phyloP scores from a whole-genome alignment of 2,888 invertebrate genomes.

The Drosophila leonis region DNA sequence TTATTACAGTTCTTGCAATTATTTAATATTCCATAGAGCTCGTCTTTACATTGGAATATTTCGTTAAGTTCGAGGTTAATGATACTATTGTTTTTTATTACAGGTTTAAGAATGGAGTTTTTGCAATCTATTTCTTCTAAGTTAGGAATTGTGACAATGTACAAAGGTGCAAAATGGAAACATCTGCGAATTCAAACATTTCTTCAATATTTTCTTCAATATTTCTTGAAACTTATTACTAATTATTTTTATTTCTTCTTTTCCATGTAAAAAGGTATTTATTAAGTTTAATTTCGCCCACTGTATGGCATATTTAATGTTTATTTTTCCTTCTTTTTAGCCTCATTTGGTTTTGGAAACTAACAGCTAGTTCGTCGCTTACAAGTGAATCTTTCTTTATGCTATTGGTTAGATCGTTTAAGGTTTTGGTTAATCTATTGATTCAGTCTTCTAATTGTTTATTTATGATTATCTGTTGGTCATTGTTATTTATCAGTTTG shows the following conservation, averaged over 20 bases:
- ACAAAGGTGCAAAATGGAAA: background rate
- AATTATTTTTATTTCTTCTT: constrained; percentile 1
- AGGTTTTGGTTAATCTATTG: background rate
- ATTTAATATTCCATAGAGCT: background rate
- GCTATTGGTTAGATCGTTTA: background rate
- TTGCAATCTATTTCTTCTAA: constrained; percentile 1
- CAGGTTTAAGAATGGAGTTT: background rate
- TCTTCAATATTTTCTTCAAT: constrained; percentile 1
- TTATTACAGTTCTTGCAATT: background rate
- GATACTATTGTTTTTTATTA: background rate
- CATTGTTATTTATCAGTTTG: too few relatives aligned
- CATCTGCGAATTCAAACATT: background rate
- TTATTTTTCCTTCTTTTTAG: background rate
- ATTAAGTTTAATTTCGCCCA: background rate
- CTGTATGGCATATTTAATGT: constrained; percentile 4
- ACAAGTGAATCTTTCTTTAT: background rate
- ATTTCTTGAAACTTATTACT: background rate
- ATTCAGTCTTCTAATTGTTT: background rate
- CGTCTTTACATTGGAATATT: background rate
- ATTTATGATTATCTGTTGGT: too few relatives aligned
- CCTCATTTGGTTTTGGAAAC: background rate
- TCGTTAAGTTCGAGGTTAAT: background rate
- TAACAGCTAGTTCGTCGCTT: background rate
- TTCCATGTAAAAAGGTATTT: background rate
- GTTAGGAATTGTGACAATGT: background rate